phyloP scores from a whole-genome alignment of 2,888 invertebrate genomes.

The Macrosiphum euphorbiae region DNA sequence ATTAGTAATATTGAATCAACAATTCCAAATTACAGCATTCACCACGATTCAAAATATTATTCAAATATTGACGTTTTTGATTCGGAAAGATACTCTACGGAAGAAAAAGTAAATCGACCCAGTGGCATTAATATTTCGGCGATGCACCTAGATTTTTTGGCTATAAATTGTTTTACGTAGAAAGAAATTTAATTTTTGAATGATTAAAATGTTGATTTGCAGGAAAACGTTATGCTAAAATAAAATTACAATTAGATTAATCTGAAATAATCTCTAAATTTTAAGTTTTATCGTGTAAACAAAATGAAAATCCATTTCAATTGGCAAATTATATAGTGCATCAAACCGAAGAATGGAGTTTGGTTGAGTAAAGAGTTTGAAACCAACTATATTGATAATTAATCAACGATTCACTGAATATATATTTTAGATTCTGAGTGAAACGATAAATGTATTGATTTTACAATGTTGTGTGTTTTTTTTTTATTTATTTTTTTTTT shows the following conservation, averaged over 20 bases:
- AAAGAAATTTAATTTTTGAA: background rate
- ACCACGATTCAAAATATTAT: constrained; percentile 75
- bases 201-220: background rate
- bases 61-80: constrained; percentile 76
- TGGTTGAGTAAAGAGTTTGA: background rate
- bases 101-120: constrained; percentile 73
- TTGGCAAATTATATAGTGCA: background rate
- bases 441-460: no score
- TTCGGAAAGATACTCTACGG: constrained; percentile 75
- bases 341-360: background rate
- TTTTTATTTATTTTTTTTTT: no score
- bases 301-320: background rate
- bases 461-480: no score
- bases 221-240: background rate
- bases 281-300: background rate
- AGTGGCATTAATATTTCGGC: background rate
- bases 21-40: constrained; percentile 71
- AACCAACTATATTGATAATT: background rate
- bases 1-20: constrained; percentile 69
- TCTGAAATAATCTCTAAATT: no score
- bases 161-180: no score
- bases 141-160: background rate
- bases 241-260: background rate
- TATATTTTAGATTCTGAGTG: no score
- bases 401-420: no score